Base-by-base conservation (phyloP, 23 tunicate genomes). In the Corella eumyota region DNA sequence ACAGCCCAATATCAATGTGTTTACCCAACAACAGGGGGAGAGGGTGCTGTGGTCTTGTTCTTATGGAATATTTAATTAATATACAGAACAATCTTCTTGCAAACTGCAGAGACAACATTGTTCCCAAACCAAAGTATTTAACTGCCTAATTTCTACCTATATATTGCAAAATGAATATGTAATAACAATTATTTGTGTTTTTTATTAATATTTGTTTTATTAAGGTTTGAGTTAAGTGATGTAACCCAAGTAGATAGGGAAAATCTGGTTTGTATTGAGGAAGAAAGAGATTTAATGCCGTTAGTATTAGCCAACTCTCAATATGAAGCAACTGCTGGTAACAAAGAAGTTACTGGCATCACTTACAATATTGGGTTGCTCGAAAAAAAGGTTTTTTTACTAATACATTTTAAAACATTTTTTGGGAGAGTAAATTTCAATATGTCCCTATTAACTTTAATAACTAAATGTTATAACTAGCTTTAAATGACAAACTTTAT, bases 1-100 rank as follows among this genome's bases (percentile, higher is more conserved):
- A 56, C 9, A 73, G 81, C 57, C 83, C 94, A 6, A 44, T 84
- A 9, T 75, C 81, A 6, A 84, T 84, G 94, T 80, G 64, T 26
- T 56, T 84, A 32, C 94, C 94, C 2, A 75, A 78, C 56, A 38
- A 60, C 22, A 5, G 72, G 64, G 94, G 94, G 21, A 62, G 82
- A 62, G 94, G 94, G 25, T 32, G 72, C 2, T 84, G 94, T 75
- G 94, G 83, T 24, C 64, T 54, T 24, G 57, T 69, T 25, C 30
- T 84, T 53, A 49, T 64, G 17, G 76, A 74, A 34, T 75, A 68
- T 40, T 34, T 84, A 25, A 47, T 70, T 45, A 69, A 75, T 17
- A 74, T 61, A 28, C 94, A 84, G 35, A 84, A 84, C 56, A 34
- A 47, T 19, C 34, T 84, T 28, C 47, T 84, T 26, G 53, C 36